Conservation (phyloP, 2,113 vertebrate species). For the Caranx melampygus region DNA sequence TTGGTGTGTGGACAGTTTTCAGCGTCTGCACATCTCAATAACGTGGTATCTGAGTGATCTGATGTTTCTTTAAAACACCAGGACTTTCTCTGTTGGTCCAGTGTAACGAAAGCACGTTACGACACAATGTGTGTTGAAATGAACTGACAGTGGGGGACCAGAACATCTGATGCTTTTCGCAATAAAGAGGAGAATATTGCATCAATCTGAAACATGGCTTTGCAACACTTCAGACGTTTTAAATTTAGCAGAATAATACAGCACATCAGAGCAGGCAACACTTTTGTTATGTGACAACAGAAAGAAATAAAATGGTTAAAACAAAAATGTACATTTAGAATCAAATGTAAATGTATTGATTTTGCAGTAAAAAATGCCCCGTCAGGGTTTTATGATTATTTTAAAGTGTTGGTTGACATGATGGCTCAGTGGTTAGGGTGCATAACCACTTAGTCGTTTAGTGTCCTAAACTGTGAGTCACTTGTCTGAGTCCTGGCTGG, state of each 20-base stretch:
- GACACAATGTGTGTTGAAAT: slow-evolving; percentile 51
- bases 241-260: background rate
- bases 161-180: slow-evolving; percentile 25
- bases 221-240: background rate
- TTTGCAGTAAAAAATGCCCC: too few species aligned
- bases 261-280: background rate
- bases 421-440: too few species aligned
- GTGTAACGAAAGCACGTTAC: slow-evolving; percentile 39
- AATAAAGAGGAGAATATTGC: background rate
- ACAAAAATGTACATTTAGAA: too few species aligned
- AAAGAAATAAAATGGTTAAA: background rate
- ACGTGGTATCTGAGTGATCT: slow-evolving; percentile 1
- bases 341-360: too few species aligned
- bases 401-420: too few species aligned
- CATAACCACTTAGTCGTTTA: too few species aligned
- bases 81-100: slow-evolving; percentile 29
- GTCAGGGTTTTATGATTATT: too few species aligned
- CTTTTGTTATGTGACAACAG: background rate
- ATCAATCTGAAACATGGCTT: slow-evolving; percentile 4
- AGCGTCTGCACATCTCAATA: slow-evolving; percentile 1
- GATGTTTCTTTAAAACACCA: slow-evolving; percentile 7
- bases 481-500: too few species aligned
- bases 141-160: slow-evolving; percentile 18
- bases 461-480: too few species aligned
- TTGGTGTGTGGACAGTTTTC: background rate